Evolutionary conservation across 2,888 invertebrate genomes (phyloP), one percentile per base, ranked within the genome.

Genomic region (Callyntrura guangdongensis): DNA sequence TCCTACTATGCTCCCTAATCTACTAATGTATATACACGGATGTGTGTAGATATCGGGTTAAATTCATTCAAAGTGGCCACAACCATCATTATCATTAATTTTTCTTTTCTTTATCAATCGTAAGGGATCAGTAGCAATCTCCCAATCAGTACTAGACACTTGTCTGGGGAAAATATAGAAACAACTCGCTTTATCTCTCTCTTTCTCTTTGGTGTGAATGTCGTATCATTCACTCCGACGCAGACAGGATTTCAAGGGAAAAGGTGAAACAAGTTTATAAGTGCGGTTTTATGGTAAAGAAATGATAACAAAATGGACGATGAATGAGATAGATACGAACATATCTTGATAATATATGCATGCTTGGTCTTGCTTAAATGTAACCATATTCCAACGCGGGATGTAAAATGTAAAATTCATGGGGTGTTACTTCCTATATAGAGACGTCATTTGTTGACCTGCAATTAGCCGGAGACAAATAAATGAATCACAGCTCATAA

Each of bases 381-480:
- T n/a, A n/a, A n/a, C 8, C 5, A 3, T 64, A 74, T 20, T 25
- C 22, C 1, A 17, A 12, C 22, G 53, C 49, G 25, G 25, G 5
- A 25, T 72, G 36, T n/a, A 22, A 8, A 22, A 20, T 49, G 17
- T 36, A 36, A 36, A 36, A 36, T 36, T 36, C 36, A 36, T 17
- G n/a, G n/a, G n/a, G n/a, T n/a, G n/a, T n/a, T n/a, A n/a, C n/a
- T n/a, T n/a, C n/a, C n/a, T n/a, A 72, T 77, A 77, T 77, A 56
- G 25, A 77, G 77, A 82, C 82, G 74, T 88, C 74, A 56, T 36
- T 74, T 61, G 82, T 82, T 88, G 74, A 88, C 83, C 89, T 84
- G 89, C 84, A 89, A 89, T 89, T 89, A 89, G 84, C 74, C 47
- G 77, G 89, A 77, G 74, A 89, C 84, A 89, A 89, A 89, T 84